Conservation (phyloP, 2,113 vertebrate genomes). For the Leuciscus idus region DNA sequence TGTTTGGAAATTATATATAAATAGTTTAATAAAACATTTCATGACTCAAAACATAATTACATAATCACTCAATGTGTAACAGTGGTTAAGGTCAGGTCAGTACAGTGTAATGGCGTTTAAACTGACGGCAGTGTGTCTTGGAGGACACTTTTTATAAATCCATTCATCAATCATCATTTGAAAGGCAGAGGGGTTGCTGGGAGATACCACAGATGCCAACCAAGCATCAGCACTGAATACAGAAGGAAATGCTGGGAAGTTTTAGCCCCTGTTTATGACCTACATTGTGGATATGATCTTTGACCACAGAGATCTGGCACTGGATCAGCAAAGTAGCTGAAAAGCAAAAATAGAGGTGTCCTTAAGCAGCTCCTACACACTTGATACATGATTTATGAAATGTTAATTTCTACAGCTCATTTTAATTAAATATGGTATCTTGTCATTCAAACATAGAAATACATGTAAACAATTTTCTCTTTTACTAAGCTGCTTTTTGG, state of each 20-base stretch:
- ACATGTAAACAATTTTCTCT: not conserved
- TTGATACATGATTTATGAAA: not conserved
- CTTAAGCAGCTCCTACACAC: not conserved
- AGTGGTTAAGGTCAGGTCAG: not conserved
- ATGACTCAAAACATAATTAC: not conserved
- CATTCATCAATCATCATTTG: constrained; percentile 68
- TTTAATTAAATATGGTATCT: not conserved
- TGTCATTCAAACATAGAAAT: not conserved
- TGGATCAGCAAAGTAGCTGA: constrained; percentile 61
- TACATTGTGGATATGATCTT: constrained; percentile 60
- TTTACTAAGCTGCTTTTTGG: not conserved
- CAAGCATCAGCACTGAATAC: constrained; percentile 60
- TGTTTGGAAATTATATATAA: too few species aligned
- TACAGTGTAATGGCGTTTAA: constrained; percentile 33
- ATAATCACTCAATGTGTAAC: not conserved
- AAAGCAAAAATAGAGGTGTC: constrained; percentile 66
- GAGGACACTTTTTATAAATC: constrained; percentile 62
- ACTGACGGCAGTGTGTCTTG: constrained; percentile 57
- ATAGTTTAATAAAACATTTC: not conserved
- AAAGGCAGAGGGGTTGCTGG: constrained; percentile 57
- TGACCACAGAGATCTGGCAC: constrained; percentile 62
- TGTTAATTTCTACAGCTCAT: not conserved
- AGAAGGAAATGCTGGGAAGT: constrained; percentile 55
- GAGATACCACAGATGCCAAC: constrained; percentile 65
- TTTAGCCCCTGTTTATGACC: constrained; percentile 63